Base-by-base conservation (phyloP, 2,797 vertebrate species). In the Leptodactylus fallax region DNA sequence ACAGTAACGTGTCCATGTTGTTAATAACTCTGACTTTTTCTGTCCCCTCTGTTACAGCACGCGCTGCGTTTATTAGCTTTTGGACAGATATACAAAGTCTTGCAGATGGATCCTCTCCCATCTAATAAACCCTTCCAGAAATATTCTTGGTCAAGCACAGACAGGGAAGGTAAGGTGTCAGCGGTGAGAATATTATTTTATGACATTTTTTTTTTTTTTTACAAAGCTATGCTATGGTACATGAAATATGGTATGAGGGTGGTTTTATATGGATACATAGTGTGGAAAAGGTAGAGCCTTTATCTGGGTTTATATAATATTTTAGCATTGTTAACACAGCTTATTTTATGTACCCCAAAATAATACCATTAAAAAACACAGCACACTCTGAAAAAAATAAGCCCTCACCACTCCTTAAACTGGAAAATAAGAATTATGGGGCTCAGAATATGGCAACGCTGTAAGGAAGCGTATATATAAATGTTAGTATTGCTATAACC, bases 51-150 rank as follows among this genome's bases (percentile, higher is more conserved):
- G 87, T 87, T 90, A 74, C 93, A 99, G 98, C 97, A 97, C 27
- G 95, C 97, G 60, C 96, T 99, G 91, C 96, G 98, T 92, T 96
- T 98, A 90, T 97, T 98, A 94, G 98, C 98, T 7, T 99, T 99
- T 85, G 98, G 98, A 91, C 98, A 99, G 93, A 98, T 99, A 94
- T 98, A 97, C 94, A 99, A 98, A 93, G 97, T 99, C 90, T 92
- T 99, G 93, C 98, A 98, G 92, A 99, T 99, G 98, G 98, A 99
- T 80, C 97, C 98, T 80, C 97, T 99, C 86, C 98, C 98, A 85
- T 98, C 97, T 92, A 98, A 96, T 95, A 99, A 99, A 93, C 97
- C 97, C 81, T 97, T 97, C 92, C 98, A 99, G 94, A 99, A 98
- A 94, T 99, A 97, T 91, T 96, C 97, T 36, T 98, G 98, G 98